Conservation (phyloP, 2,797 vertebrate species). For the Gambusia yucatana region DNA sequence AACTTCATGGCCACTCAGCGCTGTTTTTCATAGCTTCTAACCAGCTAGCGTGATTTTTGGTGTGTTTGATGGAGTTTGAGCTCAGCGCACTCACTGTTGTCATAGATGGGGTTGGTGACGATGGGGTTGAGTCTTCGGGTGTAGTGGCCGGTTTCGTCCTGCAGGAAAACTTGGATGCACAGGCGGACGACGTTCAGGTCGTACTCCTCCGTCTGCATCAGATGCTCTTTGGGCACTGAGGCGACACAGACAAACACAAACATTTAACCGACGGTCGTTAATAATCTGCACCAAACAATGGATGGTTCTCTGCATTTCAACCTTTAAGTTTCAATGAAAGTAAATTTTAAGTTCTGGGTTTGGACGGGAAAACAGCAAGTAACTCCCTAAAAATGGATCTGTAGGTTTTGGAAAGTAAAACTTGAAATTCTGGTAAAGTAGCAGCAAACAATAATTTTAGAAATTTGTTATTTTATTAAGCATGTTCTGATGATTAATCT, state of each 20-base stretch:
- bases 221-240: constrained; percentile 90
- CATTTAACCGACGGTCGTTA: background rate
- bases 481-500: no score
- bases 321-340: background rate
- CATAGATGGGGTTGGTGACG: constrained; percentile 97
- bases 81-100: constrained; percentile 80
- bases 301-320: background rate
- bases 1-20: background rate
- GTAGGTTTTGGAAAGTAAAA: background rate
- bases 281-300: background rate
- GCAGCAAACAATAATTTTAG: no score
- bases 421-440: background rate
- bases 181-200: constrained; percentile 97
- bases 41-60: background rate
- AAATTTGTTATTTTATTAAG: no score
- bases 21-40: background rate
- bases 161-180: constrained; percentile 95
- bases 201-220: constrained; percentile 93
- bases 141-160: constrained; percentile 88
- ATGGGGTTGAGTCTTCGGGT: constrained; percentile 85
- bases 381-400: background rate
- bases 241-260: constrained; percentile 27
- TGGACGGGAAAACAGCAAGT: background rate
- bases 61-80: background rate
- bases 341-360: background rate